Conservation (phyloP, 2,888 invertebrate genomes). For the Plutella xylostella region DNA sequence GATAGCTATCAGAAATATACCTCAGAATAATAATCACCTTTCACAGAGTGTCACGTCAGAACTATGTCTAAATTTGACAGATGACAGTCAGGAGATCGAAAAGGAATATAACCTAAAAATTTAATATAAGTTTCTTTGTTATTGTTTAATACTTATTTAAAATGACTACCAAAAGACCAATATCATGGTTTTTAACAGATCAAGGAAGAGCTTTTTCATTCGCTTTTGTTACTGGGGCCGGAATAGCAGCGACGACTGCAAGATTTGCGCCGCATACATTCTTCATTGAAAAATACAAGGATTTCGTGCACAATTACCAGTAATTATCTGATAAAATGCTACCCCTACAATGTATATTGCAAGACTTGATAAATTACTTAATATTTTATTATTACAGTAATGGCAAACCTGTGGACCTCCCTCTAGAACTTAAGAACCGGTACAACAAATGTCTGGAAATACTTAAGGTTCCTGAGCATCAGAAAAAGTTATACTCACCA, state of each 20-base stretch:
- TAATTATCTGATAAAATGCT: conserved; percentile 31
- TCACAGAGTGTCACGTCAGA: too few relatives aligned
- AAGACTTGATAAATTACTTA: not conserved
- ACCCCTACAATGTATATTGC: not conserved
- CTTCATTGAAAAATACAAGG: conserved; percentile 70
- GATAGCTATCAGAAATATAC: too few relatives aligned
- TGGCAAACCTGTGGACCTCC: conserved; percentile 68
- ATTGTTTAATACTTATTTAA: not conserved
- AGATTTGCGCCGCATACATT: conserved; percentile 73
- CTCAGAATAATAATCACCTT: too few relatives aligned
- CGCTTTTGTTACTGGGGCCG: conserved; percentile 47
- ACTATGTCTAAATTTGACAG: not conserved
- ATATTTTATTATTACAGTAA: conserved; percentile 49
- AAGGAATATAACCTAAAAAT: not conserved
- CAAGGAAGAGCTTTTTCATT: conserved; percentile 64
- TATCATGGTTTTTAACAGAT: conserved; percentile 68
- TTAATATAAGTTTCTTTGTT: not conserved
- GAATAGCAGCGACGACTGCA: conserved; percentile 57
- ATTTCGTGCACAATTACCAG: conserved; percentile 75
- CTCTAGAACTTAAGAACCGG: conserved; percentile 54
- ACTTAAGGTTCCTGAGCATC: conserved; percentile 61
- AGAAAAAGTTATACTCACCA: conserved; percentile 66
- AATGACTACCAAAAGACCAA: conserved; percentile 39
- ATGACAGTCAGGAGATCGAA: too few relatives aligned
- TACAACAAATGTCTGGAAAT: conserved; percentile 71